Base-by-base conservation (phyloP, 1,140 invertebrate genomes). In the Druon quercuslanigerum region DNA sequence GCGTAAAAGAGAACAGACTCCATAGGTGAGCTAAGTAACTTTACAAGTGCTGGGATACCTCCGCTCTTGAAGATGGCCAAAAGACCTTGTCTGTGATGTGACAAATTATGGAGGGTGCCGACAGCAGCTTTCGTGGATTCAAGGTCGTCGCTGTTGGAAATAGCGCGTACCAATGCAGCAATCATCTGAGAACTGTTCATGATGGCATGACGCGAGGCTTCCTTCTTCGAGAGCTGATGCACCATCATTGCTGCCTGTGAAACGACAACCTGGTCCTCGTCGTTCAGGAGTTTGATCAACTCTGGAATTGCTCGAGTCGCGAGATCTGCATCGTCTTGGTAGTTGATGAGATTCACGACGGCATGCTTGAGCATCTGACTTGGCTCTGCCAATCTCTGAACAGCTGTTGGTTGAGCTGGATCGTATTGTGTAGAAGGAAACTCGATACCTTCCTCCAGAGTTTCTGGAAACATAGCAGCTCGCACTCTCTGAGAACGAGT, bases 231-330 rank as follows among this genome's bases (percentile, higher is more conserved):
- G 75, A 99, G 92, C 88, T 99, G 98, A 87, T 99, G 98, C 0
- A 99, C 98, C 97, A 99, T 98, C 97, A 99, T 99, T 70, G 98
- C 98, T 56, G 98, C 98, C 88, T 99, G 97, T 11, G 97, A 98
- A 0, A 99, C 98, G 8, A 99, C 97, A 17, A 98, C 97, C 91
- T 99, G 98, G 92, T 99, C 98, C 91, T 99, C 98, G 90, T 99
- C 97, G 86, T 98, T 99, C 74, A 99, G 91, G 17, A 99, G 93
- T 89, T 99, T 99, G 73, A 99, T 99, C 90, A 99, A 94, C 92
- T 99, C 98, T 1, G 99, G 99, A 89, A 99, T 98, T 74, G 98
- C 98, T 77, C 97, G 93, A 33, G 98, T 99, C n/a, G 98, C 98
- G 78, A 99, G 92, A 92, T 99, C 98, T 75, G 98, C 98, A 92